phyloP scores from a whole-genome alignment of 1,140 invertebrate species.

The Heliconius congener region DNA sequence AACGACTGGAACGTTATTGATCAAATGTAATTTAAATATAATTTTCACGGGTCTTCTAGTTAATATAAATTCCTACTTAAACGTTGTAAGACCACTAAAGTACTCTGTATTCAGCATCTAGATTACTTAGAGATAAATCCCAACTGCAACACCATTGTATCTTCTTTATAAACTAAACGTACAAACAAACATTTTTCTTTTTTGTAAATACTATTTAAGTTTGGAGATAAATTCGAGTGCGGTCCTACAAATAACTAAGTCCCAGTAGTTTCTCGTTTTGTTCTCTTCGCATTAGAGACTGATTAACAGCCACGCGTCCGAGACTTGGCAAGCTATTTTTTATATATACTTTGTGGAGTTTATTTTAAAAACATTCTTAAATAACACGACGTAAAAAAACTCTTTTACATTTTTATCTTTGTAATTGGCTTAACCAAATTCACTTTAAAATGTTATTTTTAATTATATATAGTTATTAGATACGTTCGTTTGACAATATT shows the following conservation, averaged over 20 bases:
- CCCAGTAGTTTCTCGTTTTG: constrained; percentile 20
- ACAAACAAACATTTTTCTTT: neutral
- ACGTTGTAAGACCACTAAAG: no score
- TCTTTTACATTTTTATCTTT: neutral
- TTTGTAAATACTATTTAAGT: neutral
- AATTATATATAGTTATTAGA: no score
- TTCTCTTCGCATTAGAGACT: constrained; percentile 27
- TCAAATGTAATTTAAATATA: no score
- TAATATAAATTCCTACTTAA: no score
- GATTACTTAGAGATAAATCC: neutral
- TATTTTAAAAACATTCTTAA: neutral
- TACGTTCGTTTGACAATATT: no score
- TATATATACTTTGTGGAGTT: constrained; percentile 12
- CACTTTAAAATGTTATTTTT: neutral
- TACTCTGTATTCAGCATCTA: no score
- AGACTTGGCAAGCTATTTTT: constrained; percentile 29
- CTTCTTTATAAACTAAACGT: neutral
- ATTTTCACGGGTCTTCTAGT: no score
- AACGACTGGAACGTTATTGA: no score
- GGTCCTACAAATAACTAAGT: constrained; percentile 29
- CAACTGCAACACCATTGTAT: neutral
- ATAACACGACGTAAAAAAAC: neutral
- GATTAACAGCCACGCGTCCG: constrained; percentile 25
- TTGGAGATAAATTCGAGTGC: constrained; percentile 16
- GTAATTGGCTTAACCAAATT: neutral